phyloP scores from a whole-genome alignment of 2,113 vertebrate genomes.

The Vanacampus margaritifer region DNA sequence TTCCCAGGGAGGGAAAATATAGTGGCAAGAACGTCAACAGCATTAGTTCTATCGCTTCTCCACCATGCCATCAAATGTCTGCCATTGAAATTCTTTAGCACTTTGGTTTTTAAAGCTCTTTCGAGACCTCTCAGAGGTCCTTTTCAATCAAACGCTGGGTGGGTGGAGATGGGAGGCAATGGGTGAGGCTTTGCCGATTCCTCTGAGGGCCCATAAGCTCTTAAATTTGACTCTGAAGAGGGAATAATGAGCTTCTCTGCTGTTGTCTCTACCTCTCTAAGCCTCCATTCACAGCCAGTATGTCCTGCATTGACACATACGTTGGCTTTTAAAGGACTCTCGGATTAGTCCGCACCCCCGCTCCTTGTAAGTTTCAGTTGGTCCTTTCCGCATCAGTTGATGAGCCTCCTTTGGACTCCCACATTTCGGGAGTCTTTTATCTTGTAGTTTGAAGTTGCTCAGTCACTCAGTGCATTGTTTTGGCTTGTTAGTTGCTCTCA shows the following conservation, averaged over 20 bases:
- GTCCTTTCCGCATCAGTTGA: constrained; percentile 59
- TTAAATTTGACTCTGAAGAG: constrained; percentile 52
- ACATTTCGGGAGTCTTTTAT: constrained; percentile 50
- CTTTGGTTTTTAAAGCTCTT: constrained; percentile 66
- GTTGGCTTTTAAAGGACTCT: constrained; percentile 57
- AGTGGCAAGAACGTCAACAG: not conserved
- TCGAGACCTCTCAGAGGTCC: constrained; percentile 46
- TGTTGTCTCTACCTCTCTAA: constrained; percentile 59
- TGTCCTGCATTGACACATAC: constrained; percentile 71
- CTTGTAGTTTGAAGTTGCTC: constrained; percentile 22
- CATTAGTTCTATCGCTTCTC: constrained; percentile 32
- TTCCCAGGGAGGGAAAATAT: not conserved
- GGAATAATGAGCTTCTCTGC: constrained; percentile 68
- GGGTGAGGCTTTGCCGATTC: constrained; percentile 29
- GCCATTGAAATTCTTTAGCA: constrained; percentile 45
- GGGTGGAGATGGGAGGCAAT: constrained; percentile 28
- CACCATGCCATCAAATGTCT: constrained; percentile 22
- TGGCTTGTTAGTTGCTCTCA: constrained; percentile 8
- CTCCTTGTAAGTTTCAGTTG: constrained; percentile 31
- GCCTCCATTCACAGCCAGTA: constrained; percentile 45
- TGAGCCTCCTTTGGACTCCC: constrained; percentile 37
- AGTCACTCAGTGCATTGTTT: constrained; percentile 10
- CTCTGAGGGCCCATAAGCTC: constrained; percentile 50
- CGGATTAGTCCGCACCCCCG: constrained; percentile 63
- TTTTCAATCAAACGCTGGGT: constrained; percentile 42